A percentile compares a stretch with the other conserved stretches of the same genome.
Conservation (phyloP, 37 sponge, comb jelly and placozoan genomes). For the Crambe crambe region DNA sequence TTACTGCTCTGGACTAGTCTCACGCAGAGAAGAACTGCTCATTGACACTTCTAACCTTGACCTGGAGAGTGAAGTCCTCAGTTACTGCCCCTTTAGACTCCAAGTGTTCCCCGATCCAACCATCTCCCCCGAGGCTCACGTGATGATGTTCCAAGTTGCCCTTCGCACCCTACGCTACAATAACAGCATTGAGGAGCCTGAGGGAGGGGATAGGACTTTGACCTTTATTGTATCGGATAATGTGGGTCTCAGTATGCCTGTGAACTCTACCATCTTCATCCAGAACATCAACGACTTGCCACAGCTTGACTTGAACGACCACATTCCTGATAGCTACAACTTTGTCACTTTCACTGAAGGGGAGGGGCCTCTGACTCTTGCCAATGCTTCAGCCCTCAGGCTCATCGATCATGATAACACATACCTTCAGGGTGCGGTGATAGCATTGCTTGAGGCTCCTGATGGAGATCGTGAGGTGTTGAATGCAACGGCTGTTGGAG, state of each 20-base stretch:
- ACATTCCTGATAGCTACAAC: constrained; percentile 60
- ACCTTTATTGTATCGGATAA: constrained; percentile 73
- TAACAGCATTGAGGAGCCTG: constrained; percentile 86
- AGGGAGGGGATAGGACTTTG: constrained; percentile 52
- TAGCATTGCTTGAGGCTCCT: constrained; percentile 62
- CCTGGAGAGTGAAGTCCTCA: constrained; percentile 46
- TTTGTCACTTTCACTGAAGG: constrained; percentile 82
- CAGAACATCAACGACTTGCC: constrained; percentile 80
- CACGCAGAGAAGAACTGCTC: constrained; percentile 65
- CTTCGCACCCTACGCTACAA: constrained; percentile 66
- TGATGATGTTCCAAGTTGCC: constrained; percentile 62
- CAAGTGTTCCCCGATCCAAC: constrained; percentile 39
- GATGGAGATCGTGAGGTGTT: constrained; percentile 74
- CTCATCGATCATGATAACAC: constrained; percentile 76
- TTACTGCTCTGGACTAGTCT: constrained; percentile 59
- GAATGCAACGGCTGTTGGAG: constrained; percentile 44
- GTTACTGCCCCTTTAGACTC: constrained; percentile 79
- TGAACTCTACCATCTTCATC: constrained; percentile 47
- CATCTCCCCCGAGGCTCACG: constrained; percentile 26
- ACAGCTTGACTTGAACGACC: constrained; percentile 75
- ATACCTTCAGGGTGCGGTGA: constrained; percentile 55
- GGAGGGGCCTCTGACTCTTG: constrained; percentile 56
- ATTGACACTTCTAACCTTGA: constrained; percentile 51
- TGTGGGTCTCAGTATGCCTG: constrained; percentile 28
- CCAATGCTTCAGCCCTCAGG: constrained; percentile 50